These are phyloP conservation scores for Pangasius sanitwongsei DNA, from an alignment of 2,797 vertebrate species.

Conservation along the genomic window DNA sequence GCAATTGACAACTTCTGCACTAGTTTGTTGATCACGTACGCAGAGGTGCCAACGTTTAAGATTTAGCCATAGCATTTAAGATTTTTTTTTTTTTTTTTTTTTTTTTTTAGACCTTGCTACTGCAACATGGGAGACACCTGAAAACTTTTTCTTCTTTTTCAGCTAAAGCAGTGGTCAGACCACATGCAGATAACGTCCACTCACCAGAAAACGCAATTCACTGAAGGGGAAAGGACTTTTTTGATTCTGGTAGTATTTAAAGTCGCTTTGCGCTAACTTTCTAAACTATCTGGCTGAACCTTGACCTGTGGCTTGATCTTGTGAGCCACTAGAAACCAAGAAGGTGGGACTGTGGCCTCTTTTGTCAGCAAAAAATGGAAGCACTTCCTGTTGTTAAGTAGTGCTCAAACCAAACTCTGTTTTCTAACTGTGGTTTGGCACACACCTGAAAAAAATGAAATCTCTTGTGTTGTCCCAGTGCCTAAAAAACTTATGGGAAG, in stretches of 20 bases:
- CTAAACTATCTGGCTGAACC: not conserved
- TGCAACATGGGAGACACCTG: not conserved
- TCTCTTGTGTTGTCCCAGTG: not conserved
- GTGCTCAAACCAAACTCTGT: not conserved
- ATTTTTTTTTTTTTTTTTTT: too few relatives aligned
- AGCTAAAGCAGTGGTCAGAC: not conserved
- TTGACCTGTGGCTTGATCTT: not conserved
- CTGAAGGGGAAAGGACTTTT: not conserved
- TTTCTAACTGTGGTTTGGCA: not conserved
- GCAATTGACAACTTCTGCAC: not conserved
- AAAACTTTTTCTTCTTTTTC: not conserved
- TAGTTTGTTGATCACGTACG: not conserved
- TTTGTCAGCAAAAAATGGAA: not conserved
- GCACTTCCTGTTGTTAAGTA: not conserved
- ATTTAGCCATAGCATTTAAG: not conserved
- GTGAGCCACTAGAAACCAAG: not conserved
- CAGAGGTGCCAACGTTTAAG: not conserved
- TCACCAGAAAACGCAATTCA: too few relatives aligned
- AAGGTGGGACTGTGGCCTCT: not conserved
- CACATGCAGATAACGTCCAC: not conserved
- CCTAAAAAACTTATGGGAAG: not conserved
- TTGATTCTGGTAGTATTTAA: not conserved
- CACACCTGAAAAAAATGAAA: not conserved
- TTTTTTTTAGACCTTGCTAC: not conserved
- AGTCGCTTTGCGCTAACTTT: not conserved